Percentiles rank a stretch among this genome's conserved stretches.
These are phyloP conservation scores for Myotis findleyi DNA, from an alignment of 2,797 vertebrate species.

Conservation along the genomic window DNA sequence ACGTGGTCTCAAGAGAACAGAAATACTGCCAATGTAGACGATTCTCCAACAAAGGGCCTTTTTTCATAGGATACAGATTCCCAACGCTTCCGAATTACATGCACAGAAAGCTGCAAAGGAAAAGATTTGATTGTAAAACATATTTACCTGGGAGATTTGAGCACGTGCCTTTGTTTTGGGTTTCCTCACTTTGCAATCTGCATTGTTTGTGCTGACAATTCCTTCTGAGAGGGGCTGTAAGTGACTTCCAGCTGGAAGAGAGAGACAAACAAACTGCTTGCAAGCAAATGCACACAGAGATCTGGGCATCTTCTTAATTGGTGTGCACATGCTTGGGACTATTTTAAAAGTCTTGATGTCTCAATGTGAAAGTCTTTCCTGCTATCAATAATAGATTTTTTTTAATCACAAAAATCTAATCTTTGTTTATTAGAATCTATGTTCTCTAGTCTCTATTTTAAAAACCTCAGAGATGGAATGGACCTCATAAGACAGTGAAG, in stretches of 20 bases:
- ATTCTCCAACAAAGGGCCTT: neutral
- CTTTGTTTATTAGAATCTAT: neutral
- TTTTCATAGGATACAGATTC: neutral
- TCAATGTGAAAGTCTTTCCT: neutral
- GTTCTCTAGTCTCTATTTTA: neutral
- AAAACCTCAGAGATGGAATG: neutral
- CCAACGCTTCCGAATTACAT: neutral
- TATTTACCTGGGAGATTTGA: slow-evolving; percentile 44
- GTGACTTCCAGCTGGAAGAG: slow-evolving; percentile 45
- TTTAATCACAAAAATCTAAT: neutral
- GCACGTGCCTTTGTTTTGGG: neutral
- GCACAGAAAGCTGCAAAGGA: slow-evolving; percentile 43
- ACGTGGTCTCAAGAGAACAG: neutral
- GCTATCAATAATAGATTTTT: neutral
- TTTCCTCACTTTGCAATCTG: slow-evolving; percentile 55
- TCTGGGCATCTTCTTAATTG: neutral
- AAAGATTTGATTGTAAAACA: slow-evolving; percentile 11
- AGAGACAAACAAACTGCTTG: slow-evolving; percentile 34
- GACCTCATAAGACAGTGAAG: neutral
- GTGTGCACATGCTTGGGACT: neutral
- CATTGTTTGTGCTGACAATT: slow-evolving; percentile 62
- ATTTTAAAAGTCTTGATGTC: slow-evolving; percentile 1
- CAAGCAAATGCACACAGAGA: neutral
- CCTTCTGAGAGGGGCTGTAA: slow-evolving; percentile 49
- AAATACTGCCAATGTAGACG: neutral